Base-by-base conservation (phyloP, 2,888 invertebrate species). In the Limnephilus auricula region DNA sequence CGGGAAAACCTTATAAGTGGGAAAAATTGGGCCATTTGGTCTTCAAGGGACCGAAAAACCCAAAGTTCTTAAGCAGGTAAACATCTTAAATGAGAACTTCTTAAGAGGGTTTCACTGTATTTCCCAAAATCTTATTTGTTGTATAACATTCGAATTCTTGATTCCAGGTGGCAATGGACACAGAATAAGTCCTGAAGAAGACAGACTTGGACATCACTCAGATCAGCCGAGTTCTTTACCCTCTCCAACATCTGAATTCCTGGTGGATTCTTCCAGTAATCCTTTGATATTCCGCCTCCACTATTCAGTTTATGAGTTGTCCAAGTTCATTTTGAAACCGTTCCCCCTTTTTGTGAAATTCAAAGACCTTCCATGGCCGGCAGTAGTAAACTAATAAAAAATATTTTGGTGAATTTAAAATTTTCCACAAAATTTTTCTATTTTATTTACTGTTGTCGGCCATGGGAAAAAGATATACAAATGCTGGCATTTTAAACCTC, bases 161-260 rank as follows among this genome's bases (percentile, higher is more conserved):
- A 31, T 95, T 95, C 1, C 94, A 96, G 96, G 95, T 95, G 93
- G 95, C 96, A 78, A 96, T 96, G 96, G 96, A 96, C 91, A 96
- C 96, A 91, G 96, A 96, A 94, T 96, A 95, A 94, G 86, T 83
- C 13, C 80, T 65, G 90, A 78, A 78, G 90, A 91, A 78, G 89
- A 92, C 32, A 87, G 92, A 88, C 90, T 92, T 37, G 84, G 92
- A 83, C 90, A 92, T n/a, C 32, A 32, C n/a, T 78, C 31, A 78
- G 34, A 65, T 78, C 32, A 25, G 5, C 12, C 13, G 18, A 40
- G 31, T 18, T n/a, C 45, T 1, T 45, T 31, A 31, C 18, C 86
- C 30, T 50, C 86, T 18, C 32, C 15, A 30, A 15, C 50, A 13
- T 18, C 18, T 50, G 18, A 86, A 45, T 31, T 86, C 15, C 9